Evolutionary conservation across 2,888 invertebrate genomes (phyloP).

Genomic region (Trachelus iudaicus): DNA sequence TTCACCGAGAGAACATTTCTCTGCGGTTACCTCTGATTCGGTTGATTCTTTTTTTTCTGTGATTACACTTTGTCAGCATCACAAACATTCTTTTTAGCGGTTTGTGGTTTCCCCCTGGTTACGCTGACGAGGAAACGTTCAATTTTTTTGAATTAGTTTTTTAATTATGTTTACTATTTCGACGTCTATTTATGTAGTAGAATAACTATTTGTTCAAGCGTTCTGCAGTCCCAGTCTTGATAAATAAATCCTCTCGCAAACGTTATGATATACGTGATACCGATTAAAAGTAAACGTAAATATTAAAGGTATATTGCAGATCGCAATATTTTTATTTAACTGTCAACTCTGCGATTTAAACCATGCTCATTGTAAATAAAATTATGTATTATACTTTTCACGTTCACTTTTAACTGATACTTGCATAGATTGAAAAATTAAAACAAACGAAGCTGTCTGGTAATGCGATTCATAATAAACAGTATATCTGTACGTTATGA

Average conservation of each 20-base stretch:
- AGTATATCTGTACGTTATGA: neutral
- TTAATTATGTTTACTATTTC: neutral
- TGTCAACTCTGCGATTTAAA: neutral
- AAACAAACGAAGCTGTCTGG: neutral
- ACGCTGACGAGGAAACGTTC: neutral
- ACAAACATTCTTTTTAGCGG: neutral
- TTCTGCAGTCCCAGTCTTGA: neutral
- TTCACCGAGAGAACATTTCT: conserved; percentile 13
- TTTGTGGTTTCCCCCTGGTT: neutral
- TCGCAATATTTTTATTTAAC: neutral
- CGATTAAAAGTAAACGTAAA: neutral
- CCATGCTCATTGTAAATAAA: neutral
- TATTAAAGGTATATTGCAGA: neutral
- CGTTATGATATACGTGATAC: neutral
- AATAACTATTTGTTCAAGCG: neutral
- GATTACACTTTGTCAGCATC: neutral
- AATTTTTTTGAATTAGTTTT: neutral
- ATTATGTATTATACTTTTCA: neutral
- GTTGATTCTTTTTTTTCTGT: neutral
- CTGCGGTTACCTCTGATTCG: neutral
- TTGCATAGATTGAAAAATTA: neutral
- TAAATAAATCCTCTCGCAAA: neutral
- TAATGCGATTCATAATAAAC: neutral
- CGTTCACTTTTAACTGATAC: neutral
- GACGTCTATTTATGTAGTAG: neutral